Evolutionary conservation across 2,888 invertebrate genomes (phyloP), one percentile per base, ranked within the genome.

Genomic region (Diogma glabrata): DNA sequence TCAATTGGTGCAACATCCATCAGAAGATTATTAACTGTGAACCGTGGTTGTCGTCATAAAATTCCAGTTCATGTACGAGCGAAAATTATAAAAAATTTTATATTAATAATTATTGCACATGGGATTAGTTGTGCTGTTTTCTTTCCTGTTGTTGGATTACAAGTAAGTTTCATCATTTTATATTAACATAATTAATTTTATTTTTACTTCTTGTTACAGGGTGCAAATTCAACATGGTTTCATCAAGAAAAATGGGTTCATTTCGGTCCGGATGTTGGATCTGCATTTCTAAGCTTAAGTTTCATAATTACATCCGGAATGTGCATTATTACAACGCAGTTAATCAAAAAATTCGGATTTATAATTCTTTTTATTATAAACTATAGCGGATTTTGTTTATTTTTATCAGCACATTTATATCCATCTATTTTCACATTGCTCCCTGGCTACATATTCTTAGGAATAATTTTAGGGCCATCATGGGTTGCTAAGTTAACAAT

Each of bases 1-100:
- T 84, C 84, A 1, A 81, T 84, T 24, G 85, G 85, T 2, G 84
- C 84, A 0, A 83, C 83, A 1, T 87, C 87, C 1, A 86, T 87
- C 9, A 75, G 86, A 4, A 76, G 85, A 1, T 72, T 88, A 12
- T 76, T 87, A 50, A 79, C 83, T 0, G 73, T 70, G 26, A 78
- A 74, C 50, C 71, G 76, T 26, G 66, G 63, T 51, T 66, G 67
- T 54, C 63, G 69, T 9, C 65, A 70, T 56, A 67, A 67, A 56
- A 64, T 68, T 53, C 67, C 69, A 23, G 60, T 63, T 46, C 66
- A 70, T 51, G 61, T 70, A n/a, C 60, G 68, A 1, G 63, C 63
- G 8, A 64, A 63, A 55, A 62, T 68, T 14, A 62, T 66, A 54
- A 64, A 62, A 28, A 66, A 65, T 47, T 70, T 68, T 56, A 65